Evolutionary conservation across 2,797 vertebrate species (phyloP).

Genomic region (Botia kubotai): DNA sequence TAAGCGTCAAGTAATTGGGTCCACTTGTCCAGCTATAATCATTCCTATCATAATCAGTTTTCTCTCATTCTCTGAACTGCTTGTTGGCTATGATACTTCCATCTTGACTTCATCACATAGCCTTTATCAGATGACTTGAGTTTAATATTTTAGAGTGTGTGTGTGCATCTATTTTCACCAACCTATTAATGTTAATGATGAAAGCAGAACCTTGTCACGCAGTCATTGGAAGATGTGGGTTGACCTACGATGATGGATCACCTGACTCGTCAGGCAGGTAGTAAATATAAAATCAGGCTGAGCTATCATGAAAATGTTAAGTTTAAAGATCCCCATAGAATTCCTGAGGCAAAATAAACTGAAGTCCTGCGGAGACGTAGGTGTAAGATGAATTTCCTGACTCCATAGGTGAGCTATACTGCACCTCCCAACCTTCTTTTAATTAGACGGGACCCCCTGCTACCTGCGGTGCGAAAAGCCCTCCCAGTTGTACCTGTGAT

Average conservation of each 20-base stretch:
- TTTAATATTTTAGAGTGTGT: conserved; percentile 27
- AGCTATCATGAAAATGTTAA: conserved; percentile 15
- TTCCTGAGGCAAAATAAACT: conserved; percentile 33
- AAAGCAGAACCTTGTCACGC: conserved; percentile 20
- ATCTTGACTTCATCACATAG: conserved; percentile 28
- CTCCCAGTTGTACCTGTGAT: conserved; percentile 6
- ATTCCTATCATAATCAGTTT: conserved; percentile 32
- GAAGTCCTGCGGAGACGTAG: conserved; percentile 17
- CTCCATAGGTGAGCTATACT: conserved; percentile 23
- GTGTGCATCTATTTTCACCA: conserved; percentile 15
- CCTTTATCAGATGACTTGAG: conserved; percentile 25
- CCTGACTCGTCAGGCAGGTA: conserved; percentile 23
- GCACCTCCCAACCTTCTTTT: conserved; percentile 42
- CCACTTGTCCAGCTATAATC: conserved; percentile 32
- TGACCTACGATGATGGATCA: not conserved
- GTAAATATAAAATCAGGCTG: not conserved
- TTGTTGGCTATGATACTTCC: conserved; percentile 3
- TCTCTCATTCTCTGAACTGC: conserved; percentile 2
- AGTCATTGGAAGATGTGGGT: conserved; percentile 15
- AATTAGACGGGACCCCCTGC: conserved; percentile 35
- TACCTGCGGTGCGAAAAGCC: not conserved
- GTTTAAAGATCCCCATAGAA: conserved; percentile 18
- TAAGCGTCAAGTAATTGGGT: conserved; percentile 17
- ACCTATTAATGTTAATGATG: conserved; percentile 39
- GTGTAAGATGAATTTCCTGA: conserved; percentile 27